phyloP scores from a whole-genome alignment of 2,888 invertebrate genomes.

The Heliconius sara region DNA sequence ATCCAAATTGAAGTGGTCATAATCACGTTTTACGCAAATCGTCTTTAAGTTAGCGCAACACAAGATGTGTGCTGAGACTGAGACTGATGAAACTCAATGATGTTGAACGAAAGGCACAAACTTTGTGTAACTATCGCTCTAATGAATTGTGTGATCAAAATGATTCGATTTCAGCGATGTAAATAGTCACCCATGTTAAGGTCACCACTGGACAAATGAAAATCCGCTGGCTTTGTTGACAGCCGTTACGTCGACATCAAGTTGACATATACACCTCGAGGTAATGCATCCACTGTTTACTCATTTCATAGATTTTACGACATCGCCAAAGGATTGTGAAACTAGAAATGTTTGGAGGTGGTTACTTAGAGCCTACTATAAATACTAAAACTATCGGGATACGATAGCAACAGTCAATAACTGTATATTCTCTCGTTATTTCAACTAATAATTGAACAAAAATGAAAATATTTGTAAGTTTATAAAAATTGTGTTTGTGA shows the following conservation, averaged over 20 bases:
- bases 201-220: conserved; percentile 68
- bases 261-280: conserved; percentile 74
- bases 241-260: conserved; percentile 71
- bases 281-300: conserved; percentile 80
- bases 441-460: conserved; percentile 60
- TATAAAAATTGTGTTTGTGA: conserved; percentile 34
- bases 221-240: conserved; percentile 75
- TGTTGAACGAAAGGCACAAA: conserved; percentile 38
- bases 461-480: conserved; percentile 81
- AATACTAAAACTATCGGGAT: conserved; percentile 76
- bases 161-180: conserved; percentile 36
- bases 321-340: conserved; percentile 73
- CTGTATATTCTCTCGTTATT: conserved; percentile 56
- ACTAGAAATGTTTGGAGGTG: conserved; percentile 73
- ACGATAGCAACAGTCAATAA: conserved; percentile 69
- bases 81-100: conserved; percentile 41
- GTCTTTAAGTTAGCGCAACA: conserved; percentile 44
- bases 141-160: conserved; percentile 42
- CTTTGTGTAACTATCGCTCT: conserved; percentile 43
- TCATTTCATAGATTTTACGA: conserved; percentile 81
- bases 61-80: conserved; percentile 32
- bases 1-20: conserved; percentile 39
- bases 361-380: conserved; percentile 70
- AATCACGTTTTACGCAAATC: conserved; percentile 42
- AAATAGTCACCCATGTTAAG: conserved; percentile 53